Percentiles rank a stretch among this genome's conserved stretches.
These are phyloP conservation scores for Toxotes chatareus DNA, from an alignment of 2,113 vertebrate species.

Conservation along the genomic window DNA sequence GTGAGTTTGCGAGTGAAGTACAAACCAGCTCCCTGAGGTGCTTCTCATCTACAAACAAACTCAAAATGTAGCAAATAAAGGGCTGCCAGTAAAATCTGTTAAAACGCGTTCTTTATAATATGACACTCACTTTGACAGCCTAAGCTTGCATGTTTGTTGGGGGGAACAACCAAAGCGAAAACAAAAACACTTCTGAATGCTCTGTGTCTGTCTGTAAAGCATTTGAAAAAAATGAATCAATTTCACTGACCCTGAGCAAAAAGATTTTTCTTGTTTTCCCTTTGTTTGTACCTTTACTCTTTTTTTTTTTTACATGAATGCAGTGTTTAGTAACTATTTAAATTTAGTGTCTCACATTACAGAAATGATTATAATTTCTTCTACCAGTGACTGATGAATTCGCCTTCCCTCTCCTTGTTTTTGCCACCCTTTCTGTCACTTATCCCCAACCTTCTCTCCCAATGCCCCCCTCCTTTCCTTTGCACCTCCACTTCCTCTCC, in stretches of 20 bases:
- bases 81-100: slow-evolving; percentile 28
- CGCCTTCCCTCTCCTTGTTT: not conserved
- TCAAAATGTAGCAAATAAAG: slow-evolving; percentile 16
- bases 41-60: slow-evolving; percentile 35
- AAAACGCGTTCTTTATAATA: slow-evolving; percentile 29
- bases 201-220: slow-evolving; percentile 30
- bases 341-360: not conserved
- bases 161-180: slow-evolving; percentile 1
- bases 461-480: not conserved
- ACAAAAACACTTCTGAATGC: slow-evolving; percentile 23
- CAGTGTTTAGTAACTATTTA: not conserved
- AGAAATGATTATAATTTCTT: not conserved
- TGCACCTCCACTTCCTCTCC: not conserved
- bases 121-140: slow-evolving; percentile 13
- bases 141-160: not conserved
- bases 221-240: not conserved
- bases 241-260: slow-evolving; percentile 21
- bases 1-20: slow-evolving; percentile 13
- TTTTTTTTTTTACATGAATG: not conserved
- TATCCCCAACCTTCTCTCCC: too few species aligned
- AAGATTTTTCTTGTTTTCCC: not conserved
- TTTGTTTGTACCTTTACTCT: not conserved
- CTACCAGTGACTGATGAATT: not conserved
- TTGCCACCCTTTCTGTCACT: not conserved
- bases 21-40: not conserved